Evolutionary conservation across 2,888 invertebrate genomes (phyloP).

Genomic region (Lasioglossum lativentre): DNA sequence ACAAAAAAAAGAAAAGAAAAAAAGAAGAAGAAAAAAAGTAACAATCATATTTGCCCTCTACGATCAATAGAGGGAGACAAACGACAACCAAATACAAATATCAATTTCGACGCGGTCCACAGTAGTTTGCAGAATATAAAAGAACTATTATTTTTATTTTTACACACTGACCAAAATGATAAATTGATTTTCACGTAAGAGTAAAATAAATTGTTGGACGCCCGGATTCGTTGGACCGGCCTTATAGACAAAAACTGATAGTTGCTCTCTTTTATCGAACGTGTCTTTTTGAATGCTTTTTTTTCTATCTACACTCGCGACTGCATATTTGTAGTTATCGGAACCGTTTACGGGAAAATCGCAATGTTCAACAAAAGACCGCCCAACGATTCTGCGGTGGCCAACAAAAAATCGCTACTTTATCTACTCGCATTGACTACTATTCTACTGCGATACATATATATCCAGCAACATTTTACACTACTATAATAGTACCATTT

Average conservation of each 20-base stretch:
- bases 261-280: constrained; percentile 10
- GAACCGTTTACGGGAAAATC: constrained; percentile 11
- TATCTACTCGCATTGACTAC: constrained; percentile 66
- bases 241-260: constrained; percentile 2
- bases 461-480: constrained; percentile 61
- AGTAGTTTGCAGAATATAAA: constrained; percentile 79
- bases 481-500: constrained; percentile 68
- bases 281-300: constrained; percentile 10
- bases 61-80: constrained; percentile 49
- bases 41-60: constrained; percentile 32
- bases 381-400: constrained; percentile 49
- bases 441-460: constrained; percentile 66
- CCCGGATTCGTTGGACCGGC: constrained; percentile 40
- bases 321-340: constrained; percentile 55
- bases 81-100: constrained; percentile 72
- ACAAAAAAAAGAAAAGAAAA: neutral
- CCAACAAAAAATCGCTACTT: constrained; percentile 55
- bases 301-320: neutral
- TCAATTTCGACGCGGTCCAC: constrained; percentile 80
- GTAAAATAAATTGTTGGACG: constrained; percentile 42
- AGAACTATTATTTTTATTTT: constrained; percentile 79
- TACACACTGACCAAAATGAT: constrained; percentile 72
- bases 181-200: constrained; percentile 75
- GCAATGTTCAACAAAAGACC: constrained; percentile 8
- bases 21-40: constrained; percentile 24